Conservation (phyloP, 2,113 vertebrate genomes). For the Atherinomorus stipes region DNA sequence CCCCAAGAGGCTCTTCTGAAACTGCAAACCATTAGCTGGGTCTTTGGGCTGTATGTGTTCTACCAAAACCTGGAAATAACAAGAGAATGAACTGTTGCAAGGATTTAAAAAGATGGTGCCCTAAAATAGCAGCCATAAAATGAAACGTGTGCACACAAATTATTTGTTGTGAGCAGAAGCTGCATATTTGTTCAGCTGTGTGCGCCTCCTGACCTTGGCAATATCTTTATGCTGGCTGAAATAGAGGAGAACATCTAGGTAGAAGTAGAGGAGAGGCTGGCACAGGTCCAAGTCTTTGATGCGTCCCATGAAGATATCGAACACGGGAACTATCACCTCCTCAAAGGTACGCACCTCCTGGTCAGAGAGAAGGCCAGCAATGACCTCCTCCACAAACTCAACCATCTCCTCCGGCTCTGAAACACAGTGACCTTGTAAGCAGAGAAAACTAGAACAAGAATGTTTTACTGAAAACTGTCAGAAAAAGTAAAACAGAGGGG, state of each 20-base stretch:
- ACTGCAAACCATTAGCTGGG: constrained; percentile 91
- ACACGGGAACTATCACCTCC: constrained; percentile 93
- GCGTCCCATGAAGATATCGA: constrained; percentile 90
- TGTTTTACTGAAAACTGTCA: not conserved
- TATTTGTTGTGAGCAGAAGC: not conserved
- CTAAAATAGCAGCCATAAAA: not conserved
- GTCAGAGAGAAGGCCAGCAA: constrained; percentile 87
- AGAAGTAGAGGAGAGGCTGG: constrained; percentile 90
- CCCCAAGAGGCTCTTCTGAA: constrained; percentile 94
- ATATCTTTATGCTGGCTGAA: constrained; percentile 94
- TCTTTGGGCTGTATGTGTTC: constrained; percentile 96
- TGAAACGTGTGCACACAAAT: not conserved
- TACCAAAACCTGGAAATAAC: constrained; percentile 86
- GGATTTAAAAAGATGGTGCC: not conserved
- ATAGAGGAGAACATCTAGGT: constrained; percentile 94
- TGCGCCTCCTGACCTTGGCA: constrained; percentile 86
- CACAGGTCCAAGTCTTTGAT: constrained; percentile 94
- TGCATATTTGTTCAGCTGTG: not conserved
- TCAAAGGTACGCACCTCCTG: constrained; percentile 95
- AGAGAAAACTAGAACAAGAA: not conserved
- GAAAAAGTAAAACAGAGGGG: not conserved
- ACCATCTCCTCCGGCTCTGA: constrained; percentile 91
- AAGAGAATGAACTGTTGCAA: not conserved
- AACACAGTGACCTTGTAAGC: constrained; percentile 21
- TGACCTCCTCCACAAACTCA: constrained; percentile 93